A percentile compares a stretch with the other conserved stretches of the same genome.
Evolutionary conservation across 2,113 vertebrate genomes (phyloP).

Genomic region (Osmerus mordax): DNA sequence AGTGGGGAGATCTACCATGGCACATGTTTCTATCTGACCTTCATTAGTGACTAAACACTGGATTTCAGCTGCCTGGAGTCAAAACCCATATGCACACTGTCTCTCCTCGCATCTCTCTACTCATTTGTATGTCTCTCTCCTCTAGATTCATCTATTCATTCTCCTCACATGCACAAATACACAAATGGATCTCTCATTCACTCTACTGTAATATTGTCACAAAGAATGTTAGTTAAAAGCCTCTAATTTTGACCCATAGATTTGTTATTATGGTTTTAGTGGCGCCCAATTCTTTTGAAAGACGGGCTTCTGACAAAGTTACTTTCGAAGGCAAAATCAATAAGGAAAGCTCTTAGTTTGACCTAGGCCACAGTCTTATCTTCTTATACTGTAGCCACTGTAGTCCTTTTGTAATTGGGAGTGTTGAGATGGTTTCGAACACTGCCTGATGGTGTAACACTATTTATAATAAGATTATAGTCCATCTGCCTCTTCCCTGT

Average conservation of each 20-base stretch:
- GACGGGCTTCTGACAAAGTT: background rate
- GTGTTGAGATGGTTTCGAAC: constrained; percentile 22
- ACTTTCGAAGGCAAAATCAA: background rate
- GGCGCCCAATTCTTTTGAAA: too few relatives aligned
- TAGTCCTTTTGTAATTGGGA: constrained; percentile 29
- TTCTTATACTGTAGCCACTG: constrained; percentile 21
- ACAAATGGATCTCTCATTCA: too few relatives aligned
- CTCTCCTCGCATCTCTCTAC: background rate
- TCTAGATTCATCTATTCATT: background rate
- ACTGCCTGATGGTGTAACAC: constrained; percentile 17
- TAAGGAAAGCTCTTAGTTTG: background rate
- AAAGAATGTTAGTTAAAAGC: too few relatives aligned
- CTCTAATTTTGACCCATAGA: too few relatives aligned
- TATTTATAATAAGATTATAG: constrained; percentile 57
- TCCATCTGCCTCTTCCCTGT: constrained; percentile 16
- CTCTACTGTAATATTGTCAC: too few relatives aligned
- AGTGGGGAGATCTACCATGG: constrained; percentile 25
- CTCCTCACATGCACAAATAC: too few relatives aligned
- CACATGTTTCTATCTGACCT: constrained; percentile 51
- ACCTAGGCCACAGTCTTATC: constrained; percentile 1
- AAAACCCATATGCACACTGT: background rate
- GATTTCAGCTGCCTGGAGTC: constrained; percentile 17
- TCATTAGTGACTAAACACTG: constrained; percentile 40
- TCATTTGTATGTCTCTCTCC: background rate
- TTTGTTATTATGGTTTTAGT: too few relatives aligned